These are phyloP conservation scores for Aphyosemion australe DNA, from an alignment of 2,113 vertebrate genomes.

Conservation along the genomic window DNA sequence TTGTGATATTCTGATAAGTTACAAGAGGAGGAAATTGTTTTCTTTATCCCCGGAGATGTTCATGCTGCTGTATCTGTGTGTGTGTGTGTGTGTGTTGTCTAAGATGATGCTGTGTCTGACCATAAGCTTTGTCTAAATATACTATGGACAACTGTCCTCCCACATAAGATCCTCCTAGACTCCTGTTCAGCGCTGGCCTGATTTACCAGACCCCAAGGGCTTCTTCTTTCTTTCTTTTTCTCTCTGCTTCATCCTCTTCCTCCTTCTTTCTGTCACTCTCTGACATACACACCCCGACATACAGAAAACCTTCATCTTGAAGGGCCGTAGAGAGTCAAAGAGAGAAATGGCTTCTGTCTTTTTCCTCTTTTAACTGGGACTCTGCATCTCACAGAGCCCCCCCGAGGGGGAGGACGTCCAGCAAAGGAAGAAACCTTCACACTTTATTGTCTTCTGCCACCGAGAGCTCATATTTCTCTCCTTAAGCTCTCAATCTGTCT, in stretches of 20 bases:
- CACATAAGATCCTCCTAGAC: slow-evolving; percentile 54
- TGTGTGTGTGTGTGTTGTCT: slow-evolving; percentile 13
- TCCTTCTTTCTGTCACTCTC: slow-evolving; percentile 20
- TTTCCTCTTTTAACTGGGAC: slow-evolving; percentile 69
- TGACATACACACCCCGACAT: slow-evolving; percentile 30
- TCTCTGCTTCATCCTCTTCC: neutral
- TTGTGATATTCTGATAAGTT: slow-evolving; percentile 48
- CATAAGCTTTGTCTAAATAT: slow-evolving; percentile 63
- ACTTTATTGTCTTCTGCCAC: slow-evolving; percentile 76
- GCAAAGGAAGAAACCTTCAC: slow-evolving; percentile 71
- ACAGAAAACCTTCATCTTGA: slow-evolving; percentile 54
- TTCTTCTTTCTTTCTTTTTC: slow-evolving; percentile 35
- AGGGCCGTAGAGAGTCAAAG: slow-evolving; percentile 59
- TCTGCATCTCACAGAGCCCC: slow-evolving; percentile 57
- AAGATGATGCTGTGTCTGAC: slow-evolving; percentile 60
- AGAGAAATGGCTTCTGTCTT: slow-evolving; percentile 75
- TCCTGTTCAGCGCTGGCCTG: slow-evolving; percentile 60
- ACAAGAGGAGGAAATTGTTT: slow-evolving; percentile 52
- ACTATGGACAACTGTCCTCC: slow-evolving; percentile 74
- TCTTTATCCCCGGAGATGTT: slow-evolving; percentile 45
- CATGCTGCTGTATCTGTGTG: neutral
- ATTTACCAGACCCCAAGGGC: slow-evolving; percentile 72
- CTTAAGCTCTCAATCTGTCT: slow-evolving; percentile 36
- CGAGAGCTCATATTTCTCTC: slow-evolving; percentile 69
- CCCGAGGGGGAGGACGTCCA: slow-evolving; percentile 67